A percentile compares a stretch with the other conserved stretches of the same genome.
Conservation (phyloP, 2,797 vertebrate genomes). For the Distichodus sexfasciatus region DNA sequence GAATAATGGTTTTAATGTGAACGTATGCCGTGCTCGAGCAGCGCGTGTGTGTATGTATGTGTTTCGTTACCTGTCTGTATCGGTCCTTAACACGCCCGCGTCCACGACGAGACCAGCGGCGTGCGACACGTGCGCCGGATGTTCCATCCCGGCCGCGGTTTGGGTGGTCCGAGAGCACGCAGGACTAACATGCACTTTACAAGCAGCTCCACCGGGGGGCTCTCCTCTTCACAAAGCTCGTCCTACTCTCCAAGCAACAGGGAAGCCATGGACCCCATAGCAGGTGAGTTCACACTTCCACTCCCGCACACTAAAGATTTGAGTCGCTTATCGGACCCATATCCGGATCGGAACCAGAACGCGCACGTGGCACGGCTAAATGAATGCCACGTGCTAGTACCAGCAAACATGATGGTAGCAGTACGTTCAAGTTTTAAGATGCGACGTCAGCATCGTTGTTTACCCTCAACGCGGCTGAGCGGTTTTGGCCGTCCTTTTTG, state of each 20-base stretch:
- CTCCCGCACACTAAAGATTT: no score
- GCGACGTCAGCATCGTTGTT: no score
- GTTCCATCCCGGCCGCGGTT: slow-evolving; percentile 96
- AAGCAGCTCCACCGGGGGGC: slow-evolving; percentile 92
- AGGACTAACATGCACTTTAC: slow-evolving; percentile 99
- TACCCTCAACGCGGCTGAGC: no score
- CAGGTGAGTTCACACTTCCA: slow-evolving; percentile 88
- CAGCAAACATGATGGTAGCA: no score
- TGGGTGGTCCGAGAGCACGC: slow-evolving; percentile 93
- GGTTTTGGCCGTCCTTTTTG: no score
- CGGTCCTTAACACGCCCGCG: slow-evolving; percentile 76
- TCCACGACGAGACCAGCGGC: slow-evolving; percentile 95
- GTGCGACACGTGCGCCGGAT: slow-evolving; percentile 98
- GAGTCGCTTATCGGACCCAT: no score
- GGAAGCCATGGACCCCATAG: slow-evolving; percentile 99
- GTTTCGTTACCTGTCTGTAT: not conserved
- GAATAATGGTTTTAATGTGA: no score
- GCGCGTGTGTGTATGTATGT: not conserved
- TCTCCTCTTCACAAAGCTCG: slow-evolving; percentile 97
- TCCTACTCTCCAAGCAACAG: slow-evolving; percentile 98
- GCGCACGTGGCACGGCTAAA: no score
- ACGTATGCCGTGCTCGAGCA: no score
- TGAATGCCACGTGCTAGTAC: no score
- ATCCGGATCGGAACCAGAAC: no score
- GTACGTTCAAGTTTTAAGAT: no score